Base-by-base conservation (phyloP, 2,113 vertebrate species). In the Varanus salvator region DNA sequence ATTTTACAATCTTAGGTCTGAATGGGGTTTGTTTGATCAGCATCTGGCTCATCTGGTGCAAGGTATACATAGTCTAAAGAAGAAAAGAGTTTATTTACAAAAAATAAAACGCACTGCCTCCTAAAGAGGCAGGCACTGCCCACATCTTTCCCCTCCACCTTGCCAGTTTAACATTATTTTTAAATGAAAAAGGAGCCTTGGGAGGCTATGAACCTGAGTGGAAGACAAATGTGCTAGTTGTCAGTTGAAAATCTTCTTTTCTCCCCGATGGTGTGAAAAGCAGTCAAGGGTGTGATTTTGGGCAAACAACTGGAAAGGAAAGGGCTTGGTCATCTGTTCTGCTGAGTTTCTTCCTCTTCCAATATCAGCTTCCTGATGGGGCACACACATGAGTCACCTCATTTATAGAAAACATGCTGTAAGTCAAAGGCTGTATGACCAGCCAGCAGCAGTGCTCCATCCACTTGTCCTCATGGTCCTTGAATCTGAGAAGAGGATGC, bases 21-120 rank as follows among this genome's bases (percentile, higher is more conserved):
- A 44, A 75, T 90, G 80, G 50, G 80, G 29, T 77, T 93, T 87
- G 87, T 86, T 90, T 91, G 0, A 69, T 81, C 86, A 66, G 92
- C 50, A 84, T 94, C 66, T 87, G 83, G 64, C 93, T 74, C 50
- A 72, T 90, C 34, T 91, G 86, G 76, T 89, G 83, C 69, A 44
- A 54, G 88, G 83, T 85, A 88, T 76, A 54, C 34, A 57, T 66
- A 68, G 23, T 87, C 11, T 34, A 15, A 27, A 91, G 29, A 91
- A n/a, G 0, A 90, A 71, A 84, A 1, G 23, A 48, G 57, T 29
- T 87, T 87, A 71, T 31, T 34, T 52, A 29, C 23, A 12, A 50
- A 68, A 80, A 69, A 38, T 19, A 19, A 74, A 25, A 81, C 27
- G 72, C 57, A 82, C 81, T 57, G 8, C 38, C 14, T 4, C 12